A percentile compares a stretch with the other conserved stretches of the same genome.
Conservation (phyloP, 2,888 invertebrate species). For the Taphrorychus bicolor region DNA sequence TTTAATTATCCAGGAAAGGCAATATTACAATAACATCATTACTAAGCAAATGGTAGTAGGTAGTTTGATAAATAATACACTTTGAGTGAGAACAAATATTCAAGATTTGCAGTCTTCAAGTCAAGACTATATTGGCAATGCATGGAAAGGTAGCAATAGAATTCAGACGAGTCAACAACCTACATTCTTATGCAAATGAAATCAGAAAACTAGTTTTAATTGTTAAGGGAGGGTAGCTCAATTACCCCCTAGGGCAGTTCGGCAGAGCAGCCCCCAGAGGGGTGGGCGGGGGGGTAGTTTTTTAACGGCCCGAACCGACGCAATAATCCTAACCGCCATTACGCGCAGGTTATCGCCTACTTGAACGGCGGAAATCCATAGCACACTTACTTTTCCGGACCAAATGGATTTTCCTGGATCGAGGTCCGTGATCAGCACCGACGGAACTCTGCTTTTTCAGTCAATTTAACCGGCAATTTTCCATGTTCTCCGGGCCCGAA, state of each 20-base stretch:
- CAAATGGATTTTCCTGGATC: slow-evolving; percentile 40
- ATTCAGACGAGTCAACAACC: slow-evolving; percentile 20
- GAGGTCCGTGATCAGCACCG: slow-evolving; percentile 42
- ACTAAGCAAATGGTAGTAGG: no score
- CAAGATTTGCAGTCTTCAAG: no score
- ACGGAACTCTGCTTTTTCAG: slow-evolving; percentile 41
- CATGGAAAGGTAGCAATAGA: slow-evolving; percentile 44
- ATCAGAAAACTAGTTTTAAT: slow-evolving; percentile 17
- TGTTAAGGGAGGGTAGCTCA: slow-evolving; percentile 13
- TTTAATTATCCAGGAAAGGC: no score
- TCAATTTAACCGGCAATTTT: slow-evolving; percentile 45
- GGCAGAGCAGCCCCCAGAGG: slow-evolving; percentile 11
- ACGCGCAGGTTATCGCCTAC: slow-evolving; percentile 40
- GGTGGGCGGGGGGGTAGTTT: slow-evolving; percentile 26
- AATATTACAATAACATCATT: no score
- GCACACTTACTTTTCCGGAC: slow-evolving; percentile 32
- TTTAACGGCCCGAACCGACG: slow-evolving; percentile 36
- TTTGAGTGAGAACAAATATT: no score
- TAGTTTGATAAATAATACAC: no score
- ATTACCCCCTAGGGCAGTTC: slow-evolving; percentile 16
- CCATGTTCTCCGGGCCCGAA: slow-evolving; percentile 56
- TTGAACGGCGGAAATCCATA: slow-evolving; percentile 18
- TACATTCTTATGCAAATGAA: slow-evolving; percentile 6
- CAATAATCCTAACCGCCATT: slow-evolving; percentile 48
- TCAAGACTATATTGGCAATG: neutral